phyloP scores from a whole-genome alignment of 1,140 invertebrate genomes.

The Zaprionus capensis region DNA sequence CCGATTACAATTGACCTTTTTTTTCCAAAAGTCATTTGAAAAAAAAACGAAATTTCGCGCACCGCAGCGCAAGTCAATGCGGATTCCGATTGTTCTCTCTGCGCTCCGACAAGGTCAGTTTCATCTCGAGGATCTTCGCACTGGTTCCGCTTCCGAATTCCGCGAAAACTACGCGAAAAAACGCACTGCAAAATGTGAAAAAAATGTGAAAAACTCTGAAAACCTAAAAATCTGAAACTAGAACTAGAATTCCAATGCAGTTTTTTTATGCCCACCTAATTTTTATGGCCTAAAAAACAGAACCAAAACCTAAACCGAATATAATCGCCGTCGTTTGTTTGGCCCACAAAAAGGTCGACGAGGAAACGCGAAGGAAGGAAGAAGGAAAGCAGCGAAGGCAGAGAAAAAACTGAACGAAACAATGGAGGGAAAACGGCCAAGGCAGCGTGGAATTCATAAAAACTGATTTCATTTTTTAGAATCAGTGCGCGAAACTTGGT shows the following conservation, averaged over 20 bases:
- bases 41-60: slow-evolving; percentile 65
- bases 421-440: slow-evolving; percentile 23
- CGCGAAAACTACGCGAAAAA: slow-evolving; percentile 50
- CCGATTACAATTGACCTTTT: slow-evolving; percentile 25
- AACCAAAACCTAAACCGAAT: slow-evolving; percentile 63
- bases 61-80: slow-evolving; percentile 76
- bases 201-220: slow-evolving; percentile 56
- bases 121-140: slow-evolving; percentile 9
- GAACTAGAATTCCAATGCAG: slow-evolving; percentile 83
- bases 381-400: slow-evolving; percentile 21
- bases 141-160: slow-evolving; percentile 73
- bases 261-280: slow-evolving; percentile 79
- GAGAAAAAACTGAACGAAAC: slow-evolving; percentile 34
- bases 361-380: slow-evolving; percentile 28
- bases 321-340: slow-evolving; percentile 67
- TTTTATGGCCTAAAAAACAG: slow-evolving; percentile 82
- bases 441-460: slow-evolving; percentile 66
- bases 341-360: slow-evolving; percentile 50
- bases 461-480: slow-evolving; percentile 84
- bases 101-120: slow-evolving; percentile 56
- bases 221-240: slow-evolving; percentile 83
- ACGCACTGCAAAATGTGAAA: slow-evolving; percentile 44
- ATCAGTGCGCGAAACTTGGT: slow-evolving; percentile 76
- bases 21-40: slow-evolving; percentile 56
- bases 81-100: slow-evolving; percentile 6